Evolutionary conservation across 2,113 vertebrate species (phyloP).

Genomic region (Carassius auratus): DNA sequence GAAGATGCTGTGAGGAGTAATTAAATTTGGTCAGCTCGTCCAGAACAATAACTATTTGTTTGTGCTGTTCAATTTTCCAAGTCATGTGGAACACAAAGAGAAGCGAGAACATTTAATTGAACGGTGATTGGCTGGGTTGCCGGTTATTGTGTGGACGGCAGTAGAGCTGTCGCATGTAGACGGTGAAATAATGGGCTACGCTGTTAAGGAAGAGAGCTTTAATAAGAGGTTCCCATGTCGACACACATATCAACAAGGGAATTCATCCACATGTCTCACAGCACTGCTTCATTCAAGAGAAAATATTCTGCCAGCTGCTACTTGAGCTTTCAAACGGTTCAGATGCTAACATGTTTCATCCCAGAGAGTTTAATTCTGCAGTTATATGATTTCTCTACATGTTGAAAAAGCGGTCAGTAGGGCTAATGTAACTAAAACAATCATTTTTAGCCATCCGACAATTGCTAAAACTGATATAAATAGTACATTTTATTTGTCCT

Average conservation of each 20-base stretch:
- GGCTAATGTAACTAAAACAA: not conserved
- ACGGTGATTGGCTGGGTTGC: slow-evolving; percentile 48
- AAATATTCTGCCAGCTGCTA: not conserved
- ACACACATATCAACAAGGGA: slow-evolving; percentile 35
- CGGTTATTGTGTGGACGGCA: slow-evolving; percentile 46
- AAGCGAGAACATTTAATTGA: slow-evolving; percentile 61
- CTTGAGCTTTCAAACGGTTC: not conserved
- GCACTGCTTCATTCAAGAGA: not conserved
- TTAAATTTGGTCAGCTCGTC: slow-evolving; percentile 51
- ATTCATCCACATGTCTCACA: slow-evolving; percentile 32
- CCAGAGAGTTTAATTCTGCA: not conserved
- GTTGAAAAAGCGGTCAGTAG: not conserved
- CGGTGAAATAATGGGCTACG: slow-evolving; percentile 51
- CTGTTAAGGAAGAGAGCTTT: slow-evolving; percentile 50
- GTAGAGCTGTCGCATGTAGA: slow-evolving; percentile 44
- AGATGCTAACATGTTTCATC: not conserved
- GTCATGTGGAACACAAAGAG: slow-evolving; percentile 46
- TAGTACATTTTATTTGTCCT: not conserved
- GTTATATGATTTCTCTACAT: not conserved
- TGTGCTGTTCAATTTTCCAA: slow-evolving; percentile 56
- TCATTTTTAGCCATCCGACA: not conserved
- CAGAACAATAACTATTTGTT: slow-evolving; percentile 48
- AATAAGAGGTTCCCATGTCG: slow-evolving; percentile 52
- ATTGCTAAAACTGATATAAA: not conserved
- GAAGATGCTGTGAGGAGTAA: slow-evolving; percentile 42